Evolutionary conservation across 2,113 vertebrate species (phyloP), one percentile per base, ranked within the genome.

Genomic region (Erpornis zantholeuca): DNA sequence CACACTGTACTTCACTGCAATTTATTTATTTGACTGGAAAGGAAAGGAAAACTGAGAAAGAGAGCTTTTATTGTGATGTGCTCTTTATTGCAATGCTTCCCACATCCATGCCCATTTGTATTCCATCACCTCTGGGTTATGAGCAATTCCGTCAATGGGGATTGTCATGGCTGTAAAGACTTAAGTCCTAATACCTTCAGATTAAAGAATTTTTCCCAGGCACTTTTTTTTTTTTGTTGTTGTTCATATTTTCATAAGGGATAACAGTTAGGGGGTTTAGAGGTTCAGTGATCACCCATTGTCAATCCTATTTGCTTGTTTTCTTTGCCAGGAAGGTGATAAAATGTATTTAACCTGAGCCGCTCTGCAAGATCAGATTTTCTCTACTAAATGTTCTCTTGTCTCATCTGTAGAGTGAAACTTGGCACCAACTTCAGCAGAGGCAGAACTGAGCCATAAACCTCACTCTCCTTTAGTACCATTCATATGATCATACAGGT

Each of bases 1-100:
- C 85, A 86, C 82, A 88, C 40, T 92, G 75, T 81, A 90, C 68
- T 81, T 92, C 90, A 88, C 31, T 81, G 73, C 53, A 83, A 77
- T 94, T 91, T 94, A 94, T 92, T 94, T 92, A 94, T 95, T 95
- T 87, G 71, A 88, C 90, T 88, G 82, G 76, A 96, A 95, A 90
- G 63, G 76, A 93, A 83, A 82, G 66, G 44, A 69, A 83, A 91
- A 88, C 85, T 66, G 64, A 86, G 82, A 82, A 85, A 82, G 54
- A 65, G 81, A 95, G 79, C 25, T 86, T 92, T 92, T 93, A 93
- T 87, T 94, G 88, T 75, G 75, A 83, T 85, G 56, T 91, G 59
- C 38, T 94, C 56, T 88, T 61, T 72, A 66, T 31, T 68, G 76
- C 56, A 96, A 72, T 65, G 73, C 68, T 83, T 96, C 89, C 82